A percentile compares a stretch with the other conserved stretches of the same genome.
Conservation (phyloP, 2,113 vertebrate species). For the Marmota flaviventris region DNA sequence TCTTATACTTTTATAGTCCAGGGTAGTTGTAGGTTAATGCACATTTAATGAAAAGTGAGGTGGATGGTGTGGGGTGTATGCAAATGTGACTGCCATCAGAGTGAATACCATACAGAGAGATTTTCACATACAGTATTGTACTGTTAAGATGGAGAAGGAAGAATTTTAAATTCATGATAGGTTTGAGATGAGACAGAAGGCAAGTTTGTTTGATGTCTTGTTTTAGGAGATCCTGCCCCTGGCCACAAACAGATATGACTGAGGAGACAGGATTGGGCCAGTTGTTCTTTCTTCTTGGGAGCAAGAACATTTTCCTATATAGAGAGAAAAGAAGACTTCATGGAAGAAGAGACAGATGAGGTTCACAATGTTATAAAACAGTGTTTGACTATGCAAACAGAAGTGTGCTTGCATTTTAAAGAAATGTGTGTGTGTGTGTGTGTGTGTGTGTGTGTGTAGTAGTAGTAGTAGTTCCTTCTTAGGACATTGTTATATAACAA, state of each 20-base stretch:
- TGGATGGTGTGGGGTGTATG: not conserved
- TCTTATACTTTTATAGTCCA: slow-evolving; percentile 69
- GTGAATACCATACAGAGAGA: not conserved
- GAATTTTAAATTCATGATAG: not conserved
- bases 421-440: too few species aligned
- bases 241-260: not conserved
- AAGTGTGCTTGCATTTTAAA: not conserved
- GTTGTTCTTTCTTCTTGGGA: not conserved
- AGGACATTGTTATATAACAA: not conserved
- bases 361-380: not conserved
- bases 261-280: not conserved
- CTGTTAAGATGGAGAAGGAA: not conserved
- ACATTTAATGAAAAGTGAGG: slow-evolving; percentile 69
- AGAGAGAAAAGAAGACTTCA: not conserved
- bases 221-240: not conserved
- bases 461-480: not conserved
- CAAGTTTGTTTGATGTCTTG: not conserved
- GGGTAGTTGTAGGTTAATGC: slow-evolving; percentile 73
- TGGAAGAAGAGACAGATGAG: not conserved
- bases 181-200: slow-evolving; percentile 11
- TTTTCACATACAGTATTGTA: not conserved
- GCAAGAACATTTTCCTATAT: not conserved
- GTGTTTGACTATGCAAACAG: not conserved
- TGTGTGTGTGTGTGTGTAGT: too few species aligned
- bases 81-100: slow-evolving; percentile 44